Percentiles rank a stretch among this genome's conserved stretches.
These are phyloP conservation scores for Luperina testacea DNA, from an alignment of 2,888 invertebrate genomes.

Conservation along the genomic window DNA sequence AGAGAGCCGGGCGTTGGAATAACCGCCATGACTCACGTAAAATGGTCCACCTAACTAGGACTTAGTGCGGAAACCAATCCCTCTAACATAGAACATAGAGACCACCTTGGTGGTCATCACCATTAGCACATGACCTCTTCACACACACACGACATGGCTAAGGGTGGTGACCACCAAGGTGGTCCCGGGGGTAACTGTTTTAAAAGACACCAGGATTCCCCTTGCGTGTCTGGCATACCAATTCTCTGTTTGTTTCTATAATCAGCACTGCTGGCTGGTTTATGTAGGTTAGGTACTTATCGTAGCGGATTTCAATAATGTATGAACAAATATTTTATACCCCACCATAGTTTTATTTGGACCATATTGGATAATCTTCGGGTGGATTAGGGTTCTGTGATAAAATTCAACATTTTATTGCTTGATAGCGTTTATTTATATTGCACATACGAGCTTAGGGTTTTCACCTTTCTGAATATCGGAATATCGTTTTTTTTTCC, in stretches of 20 bases:
- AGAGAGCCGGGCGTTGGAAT: neutral
- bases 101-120: neutral
- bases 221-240: neutral
- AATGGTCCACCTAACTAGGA: neutral
- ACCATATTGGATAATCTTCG: conserved; percentile 53
- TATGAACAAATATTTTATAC: neutral
- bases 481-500: neutral
- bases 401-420: conserved; percentile 62
- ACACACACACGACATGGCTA: no score
- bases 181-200: neutral
- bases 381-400: conserved; percentile 60
- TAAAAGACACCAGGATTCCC: neutral
- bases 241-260: neutral
- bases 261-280: neutral
- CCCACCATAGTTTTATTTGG: conserved; percentile 49
- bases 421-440: conserved; percentile 67
- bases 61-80: neutral
- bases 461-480: conserved; percentile 33
- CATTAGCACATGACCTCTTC: neutral
- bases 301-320: neutral
- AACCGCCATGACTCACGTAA: neutral
- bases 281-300: neutral
- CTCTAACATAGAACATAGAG: neutral
- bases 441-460: conserved; percentile 55
- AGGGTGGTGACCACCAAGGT: neutral